Evolutionary conservation across 1,140 invertebrate genomes (phyloP).

Genomic region (Dolichoris vasculosae): DNA sequence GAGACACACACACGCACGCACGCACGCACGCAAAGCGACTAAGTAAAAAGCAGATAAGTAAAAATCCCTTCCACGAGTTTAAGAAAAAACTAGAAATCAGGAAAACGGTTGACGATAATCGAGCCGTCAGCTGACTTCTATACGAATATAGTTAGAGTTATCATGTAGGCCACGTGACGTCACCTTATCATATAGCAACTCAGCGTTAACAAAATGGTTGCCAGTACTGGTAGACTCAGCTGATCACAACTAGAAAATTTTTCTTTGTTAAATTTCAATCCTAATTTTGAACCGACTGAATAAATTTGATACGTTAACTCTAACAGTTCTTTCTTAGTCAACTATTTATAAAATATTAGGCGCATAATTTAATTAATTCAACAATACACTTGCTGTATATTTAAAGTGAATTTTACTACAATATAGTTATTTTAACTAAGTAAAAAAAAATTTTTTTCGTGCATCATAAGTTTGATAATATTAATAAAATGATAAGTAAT

Average conservation of each 20-base stretch:
- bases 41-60: constrained; percentile 25
- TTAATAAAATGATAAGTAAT: too few relatives aligned
- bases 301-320: neutral
- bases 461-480: too few relatives aligned
- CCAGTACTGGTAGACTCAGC: neutral
- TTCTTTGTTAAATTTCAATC: constrained; percentile 19
- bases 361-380: too few relatives aligned
- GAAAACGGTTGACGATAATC: constrained; percentile 46
- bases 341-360: too few relatives aligned
- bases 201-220: constrained; percentile 61
- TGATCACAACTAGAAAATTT: constrained; percentile 2
- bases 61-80: neutral
- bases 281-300: neutral
- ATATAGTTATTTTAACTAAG: too few relatives aligned
- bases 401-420: too few relatives aligned
- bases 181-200: constrained; percentile 55
- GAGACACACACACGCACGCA: too few relatives aligned
- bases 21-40: neutral
- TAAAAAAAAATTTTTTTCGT: too few relatives aligned
- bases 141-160: constrained; percentile 58
- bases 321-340: neutral
- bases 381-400: too few relatives aligned
- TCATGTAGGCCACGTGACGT: constrained; percentile 65
- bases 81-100: constrained; percentile 36
- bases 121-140: neutral